These are phyloP conservation scores for Plectropomus leopardus DNA, from an alignment of 2,113 vertebrate species.

Conservation along the genomic window DNA sequence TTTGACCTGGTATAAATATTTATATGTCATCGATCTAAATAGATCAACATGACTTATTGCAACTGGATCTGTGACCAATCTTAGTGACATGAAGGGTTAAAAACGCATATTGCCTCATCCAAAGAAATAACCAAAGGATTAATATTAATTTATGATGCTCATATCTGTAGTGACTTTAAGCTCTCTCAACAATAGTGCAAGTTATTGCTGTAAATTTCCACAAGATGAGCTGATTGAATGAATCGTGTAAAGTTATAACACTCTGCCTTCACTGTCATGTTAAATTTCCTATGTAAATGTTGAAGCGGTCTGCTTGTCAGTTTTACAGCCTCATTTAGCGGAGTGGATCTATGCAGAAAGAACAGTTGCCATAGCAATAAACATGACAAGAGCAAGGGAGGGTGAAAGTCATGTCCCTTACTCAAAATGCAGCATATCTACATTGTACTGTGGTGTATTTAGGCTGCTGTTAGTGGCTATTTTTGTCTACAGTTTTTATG, in stretches of 20 bases:
- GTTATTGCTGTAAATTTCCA: too few species aligned
- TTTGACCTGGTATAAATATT: background rate
- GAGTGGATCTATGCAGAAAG: background rate
- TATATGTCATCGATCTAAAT: background rate
- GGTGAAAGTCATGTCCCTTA: background rate
- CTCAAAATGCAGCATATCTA: background rate
- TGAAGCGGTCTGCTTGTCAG: background rate
- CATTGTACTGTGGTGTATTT: background rate
- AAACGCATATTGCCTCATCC: too few species aligned
- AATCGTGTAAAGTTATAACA: background rate
- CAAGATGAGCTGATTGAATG: background rate
- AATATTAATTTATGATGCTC: too few species aligned
- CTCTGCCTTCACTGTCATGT: background rate
- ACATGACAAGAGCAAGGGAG: too few species aligned
- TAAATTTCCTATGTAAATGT: background rate
- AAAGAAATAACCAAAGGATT: too few species aligned
- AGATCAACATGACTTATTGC: background rate
- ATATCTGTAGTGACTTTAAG: too few species aligned
- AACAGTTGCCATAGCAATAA: background rate
- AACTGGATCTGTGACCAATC: background rate
- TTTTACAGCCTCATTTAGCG: background rate
- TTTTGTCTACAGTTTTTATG: background rate
- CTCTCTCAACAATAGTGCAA: too few species aligned
- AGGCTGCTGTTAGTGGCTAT: background rate
- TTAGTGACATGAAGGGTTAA: too few species aligned